Base-by-base conservation (phyloP, 2,888 invertebrate species). In the Rhingia rostrata region DNA sequence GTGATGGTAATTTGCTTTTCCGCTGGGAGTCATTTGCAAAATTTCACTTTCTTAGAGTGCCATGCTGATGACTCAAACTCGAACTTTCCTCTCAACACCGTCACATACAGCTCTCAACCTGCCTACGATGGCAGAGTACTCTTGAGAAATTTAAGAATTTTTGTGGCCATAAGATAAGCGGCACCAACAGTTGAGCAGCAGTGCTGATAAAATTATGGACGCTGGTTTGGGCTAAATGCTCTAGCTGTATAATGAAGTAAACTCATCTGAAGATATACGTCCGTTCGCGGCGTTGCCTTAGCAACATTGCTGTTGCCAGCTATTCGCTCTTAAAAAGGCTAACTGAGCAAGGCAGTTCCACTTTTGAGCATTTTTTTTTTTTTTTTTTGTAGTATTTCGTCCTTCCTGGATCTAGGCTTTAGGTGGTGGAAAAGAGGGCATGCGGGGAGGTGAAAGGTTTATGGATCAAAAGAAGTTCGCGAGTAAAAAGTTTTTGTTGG, bases 221-320 rank as follows among this genome's bases (percentile, higher is more conserved):
- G 66, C 78, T 60, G 66, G 81, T 47, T 66, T 77, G 70, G 39
- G 53, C 72, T 78, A 83, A 82, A 73, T 78, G 78, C 41, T 22
- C 22, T 63, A 72, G 82, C 67, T 73, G 78, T 78, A 83, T 83
- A 83, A 83, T 83, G 78, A 83, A 78, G 82, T 83, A 83, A 78
- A 78, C 73, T 83, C 66, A 56, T 83, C 63, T 83, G 73, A 78
- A 67, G 78, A 83, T 66, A 67, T 73, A 73, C 54, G 72, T 73
- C 66, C 45, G 39, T 58, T 32, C 14, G 9, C 9, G 60, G 9
- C 60, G 43, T 60, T 37, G 32, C 37, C 54, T 37, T 41, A 14
- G 43, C 51, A 47, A 39, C 69, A 14, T 37, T 49, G 9, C 49
- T 47, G 47, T 58, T 66, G 43, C 37, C 66, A 53, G 77, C 66